Evolutionary conservation across 1,140 invertebrate genomes (phyloP).

Genomic region (Drosophila littoralis): DNA sequence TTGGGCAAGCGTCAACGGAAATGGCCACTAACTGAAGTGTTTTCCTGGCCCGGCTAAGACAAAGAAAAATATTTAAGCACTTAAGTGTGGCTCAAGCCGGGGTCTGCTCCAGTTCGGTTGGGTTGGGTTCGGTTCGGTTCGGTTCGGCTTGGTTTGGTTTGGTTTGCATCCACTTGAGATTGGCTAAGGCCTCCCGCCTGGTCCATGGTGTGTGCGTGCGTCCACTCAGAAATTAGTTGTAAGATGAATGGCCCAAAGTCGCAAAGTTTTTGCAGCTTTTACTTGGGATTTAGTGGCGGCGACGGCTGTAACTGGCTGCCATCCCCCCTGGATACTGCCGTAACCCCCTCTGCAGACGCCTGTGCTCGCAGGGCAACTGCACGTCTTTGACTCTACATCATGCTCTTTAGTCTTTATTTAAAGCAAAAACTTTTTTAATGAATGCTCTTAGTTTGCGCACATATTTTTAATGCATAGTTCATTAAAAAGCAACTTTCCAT

Average conservation of each 20-base stretch:
- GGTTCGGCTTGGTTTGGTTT: background rate
- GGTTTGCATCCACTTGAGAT: constrained; percentile 15
- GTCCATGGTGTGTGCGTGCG: constrained; percentile 59
- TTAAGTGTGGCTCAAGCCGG: constrained; percentile 52
- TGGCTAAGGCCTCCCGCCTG: background rate
- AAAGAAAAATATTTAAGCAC: constrained; percentile 82
- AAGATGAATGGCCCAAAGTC: constrained; percentile 80
- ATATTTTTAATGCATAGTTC: constrained; percentile 80
- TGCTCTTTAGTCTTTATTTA: constrained; percentile 60
- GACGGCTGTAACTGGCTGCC: constrained; percentile 54
- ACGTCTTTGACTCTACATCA: constrained; percentile 44
- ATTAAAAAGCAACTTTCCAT: constrained; percentile 74
- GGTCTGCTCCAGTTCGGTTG: background rate
- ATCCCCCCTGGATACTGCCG: too few relatives aligned
- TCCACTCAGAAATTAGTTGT: constrained; percentile 80
- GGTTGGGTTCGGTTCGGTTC: background rate
- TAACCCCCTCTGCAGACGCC: background rate
- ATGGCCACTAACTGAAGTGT: constrained; percentile 78
- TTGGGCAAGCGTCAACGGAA: constrained; percentile 75
- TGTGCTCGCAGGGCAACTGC: background rate
- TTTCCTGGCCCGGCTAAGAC: constrained; percentile 55
- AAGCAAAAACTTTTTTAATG: constrained; percentile 80
- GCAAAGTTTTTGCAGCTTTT: constrained; percentile 78
- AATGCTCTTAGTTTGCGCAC: constrained; percentile 79
- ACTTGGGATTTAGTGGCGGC: constrained; percentile 69